Evolutionary conservation across 2,888 invertebrate species (phyloP), one percentile per base, ranked within the genome.

Genomic region (Esperia sulphurella): DNA sequence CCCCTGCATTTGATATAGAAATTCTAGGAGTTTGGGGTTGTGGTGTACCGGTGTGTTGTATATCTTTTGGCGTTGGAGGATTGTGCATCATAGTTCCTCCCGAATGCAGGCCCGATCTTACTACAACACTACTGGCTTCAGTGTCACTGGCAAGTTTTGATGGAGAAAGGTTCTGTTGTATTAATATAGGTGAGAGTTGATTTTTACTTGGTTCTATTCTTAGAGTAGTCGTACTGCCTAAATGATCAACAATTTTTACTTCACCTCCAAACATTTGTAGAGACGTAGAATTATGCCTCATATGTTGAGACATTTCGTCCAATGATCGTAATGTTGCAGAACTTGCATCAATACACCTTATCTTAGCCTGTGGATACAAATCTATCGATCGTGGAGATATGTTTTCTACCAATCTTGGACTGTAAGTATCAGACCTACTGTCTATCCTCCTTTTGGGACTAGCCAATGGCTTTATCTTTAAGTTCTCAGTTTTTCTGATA

Each of bases 71-170:
- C 13, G 90, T 90, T 48, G 91, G 89, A 53, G 92, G 90, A 73
- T 92, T 91, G 65, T 92, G 92, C 40, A 92, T 91, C 68, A 94
- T 93, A n/a, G 95, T 95, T 12, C 96, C 96, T 29, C 96, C 96
- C 0, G 96, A 96, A 67, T 96, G 93, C 48, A 96, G 82, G 0
- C 95, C 94, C 0, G 95, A 95, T 63, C 95, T 93, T 14, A 96
- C 94, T 53, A 96, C 94, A 54, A 95, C 92, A 48, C 92, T 93
- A 52, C 93, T 92, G 12, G 92, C 91, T 71, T 93, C 92, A 14
- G 75, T 67, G 45, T 87, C 88, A 57, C 72, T 80, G 12, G 58
- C 64, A 43, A 82, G 70, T 71, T 83, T 84, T 42, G 89, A 88
- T 45, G 90, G 89, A 37, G 87, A 85, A 60, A 88, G 74, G 58